Evolutionary conservation across 1,140 invertebrate species (phyloP).

Genomic region (Micrasema longulum): DNA sequence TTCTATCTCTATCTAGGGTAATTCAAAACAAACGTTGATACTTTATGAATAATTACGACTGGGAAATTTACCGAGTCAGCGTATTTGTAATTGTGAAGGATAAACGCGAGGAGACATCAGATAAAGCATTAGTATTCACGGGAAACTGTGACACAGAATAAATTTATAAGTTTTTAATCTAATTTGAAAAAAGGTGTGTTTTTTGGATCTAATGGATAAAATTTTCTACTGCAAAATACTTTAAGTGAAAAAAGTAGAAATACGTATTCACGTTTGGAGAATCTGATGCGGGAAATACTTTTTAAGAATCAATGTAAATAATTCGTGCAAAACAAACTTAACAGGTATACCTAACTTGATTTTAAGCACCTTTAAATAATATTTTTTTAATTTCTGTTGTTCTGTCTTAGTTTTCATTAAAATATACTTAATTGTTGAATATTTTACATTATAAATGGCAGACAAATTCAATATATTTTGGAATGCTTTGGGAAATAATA

Average conservation of each 20-base stretch:
- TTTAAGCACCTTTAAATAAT: no score
- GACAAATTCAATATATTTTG: no score
- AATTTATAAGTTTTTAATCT: conserved; percentile 49
- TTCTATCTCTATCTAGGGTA: conserved; percentile 18
- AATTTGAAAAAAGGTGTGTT: conserved; percentile 35
- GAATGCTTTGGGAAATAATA: no score
- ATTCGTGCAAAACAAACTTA: no score
- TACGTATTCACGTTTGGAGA: conserved; percentile 14
- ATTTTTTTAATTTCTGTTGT: no score
- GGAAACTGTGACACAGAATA: conserved; percentile 45
- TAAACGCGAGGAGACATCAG: conserved; percentile 9
- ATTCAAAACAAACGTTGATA: conserved; percentile 44
- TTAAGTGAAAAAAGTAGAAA: background rate
- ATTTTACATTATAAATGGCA: no score
- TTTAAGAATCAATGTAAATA: no score
- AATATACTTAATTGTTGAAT: no score
- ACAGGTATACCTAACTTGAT: no score
- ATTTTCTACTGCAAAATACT: conserved; percentile 10
- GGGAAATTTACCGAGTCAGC: conserved; percentile 19
- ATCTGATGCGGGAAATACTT: background rate
- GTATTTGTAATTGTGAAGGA: conserved; percentile 36
- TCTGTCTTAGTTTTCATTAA: no score
- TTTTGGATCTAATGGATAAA: conserved; percentile 35
- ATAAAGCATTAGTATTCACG: conserved; percentile 48
- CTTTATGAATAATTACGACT: conserved; percentile 34